Conservation (phyloP, 2,888 invertebrate species). For the Pollenia griseotomentosa region DNA sequence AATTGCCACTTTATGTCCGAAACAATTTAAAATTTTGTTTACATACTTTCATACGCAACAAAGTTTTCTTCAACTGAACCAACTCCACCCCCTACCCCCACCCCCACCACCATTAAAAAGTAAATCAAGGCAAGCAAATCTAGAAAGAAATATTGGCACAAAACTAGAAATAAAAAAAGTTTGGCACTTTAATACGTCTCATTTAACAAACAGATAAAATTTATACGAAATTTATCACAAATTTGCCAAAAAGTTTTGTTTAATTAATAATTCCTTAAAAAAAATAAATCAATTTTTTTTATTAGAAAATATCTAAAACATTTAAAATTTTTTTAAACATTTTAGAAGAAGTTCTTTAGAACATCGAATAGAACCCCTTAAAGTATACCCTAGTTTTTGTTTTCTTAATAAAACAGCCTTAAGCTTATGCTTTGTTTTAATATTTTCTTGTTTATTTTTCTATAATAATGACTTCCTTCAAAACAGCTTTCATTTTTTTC, state of each 20-base stretch:
- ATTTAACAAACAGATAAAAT: constrained; percentile 29
- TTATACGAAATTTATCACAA: not conserved
- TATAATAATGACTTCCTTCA: constrained; percentile 13
- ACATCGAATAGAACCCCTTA: not conserved
- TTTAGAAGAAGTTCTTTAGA: not conserved
- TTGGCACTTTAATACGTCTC: constrained; percentile 22
- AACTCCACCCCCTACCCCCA: too few species aligned
- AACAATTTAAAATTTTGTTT: not conserved
- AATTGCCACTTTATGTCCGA: not conserved
- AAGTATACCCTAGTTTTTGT: not conserved
- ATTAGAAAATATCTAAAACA: too few species aligned
- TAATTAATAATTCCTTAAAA: too few species aligned
- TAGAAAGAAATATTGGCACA: not conserved
- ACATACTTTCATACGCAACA: not conserved
- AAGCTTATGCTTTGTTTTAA: constrained; percentile 4
- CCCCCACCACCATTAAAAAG: not conserved
- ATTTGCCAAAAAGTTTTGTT: not conserved
- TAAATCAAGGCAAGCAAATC: not conserved
- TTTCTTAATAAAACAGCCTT: not conserved
- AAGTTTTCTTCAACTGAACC: not conserved
- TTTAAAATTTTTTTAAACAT: not conserved
- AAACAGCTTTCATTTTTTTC: not conserved
- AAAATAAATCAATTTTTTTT: too few species aligned
- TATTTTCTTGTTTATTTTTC: not conserved
- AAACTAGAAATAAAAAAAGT: not conserved